Conservation (phyloP, 2,888 invertebrate species). For the Parnassius glacialis region DNA sequence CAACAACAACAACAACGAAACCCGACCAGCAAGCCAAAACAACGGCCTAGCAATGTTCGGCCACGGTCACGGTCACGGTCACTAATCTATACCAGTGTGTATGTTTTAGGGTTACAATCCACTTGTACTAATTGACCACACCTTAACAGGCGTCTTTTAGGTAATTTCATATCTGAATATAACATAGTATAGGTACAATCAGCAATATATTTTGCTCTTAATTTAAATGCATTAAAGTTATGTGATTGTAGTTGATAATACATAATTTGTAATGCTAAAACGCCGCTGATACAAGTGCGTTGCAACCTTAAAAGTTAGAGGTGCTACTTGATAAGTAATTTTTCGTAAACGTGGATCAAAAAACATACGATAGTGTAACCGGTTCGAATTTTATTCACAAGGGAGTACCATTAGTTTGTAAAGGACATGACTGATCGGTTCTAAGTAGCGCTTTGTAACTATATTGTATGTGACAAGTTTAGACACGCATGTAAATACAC, state of each 20-base stretch:
- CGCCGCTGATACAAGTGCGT: constrained; percentile 8
- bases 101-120: constrained; percentile 19
- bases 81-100: constrained; percentile 23
- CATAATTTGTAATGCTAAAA: too few species aligned
- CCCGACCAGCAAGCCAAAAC: constrained; percentile 29
- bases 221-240: too few species aligned
- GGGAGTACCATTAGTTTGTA: constrained; percentile 30
- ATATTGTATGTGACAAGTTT: constrained; percentile 21
- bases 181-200: too few species aligned
- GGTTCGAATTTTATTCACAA: constrained; percentile 22
- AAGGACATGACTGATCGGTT: constrained; percentile 49
- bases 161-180: not conserved
- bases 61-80: constrained; percentile 46
- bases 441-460: constrained; percentile 30
- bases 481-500: constrained; percentile 24
- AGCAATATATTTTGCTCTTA: too few species aligned
- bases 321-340: constrained; percentile 22
- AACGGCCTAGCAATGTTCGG: constrained; percentile 40
- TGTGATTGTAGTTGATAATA: not conserved
- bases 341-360: constrained; percentile 20
- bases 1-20: constrained; percentile 28
- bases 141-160: not conserved
- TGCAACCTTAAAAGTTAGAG: constrained; percentile 15
- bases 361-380: constrained; percentile 18
- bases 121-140: constrained; percentile 8